Evolutionary conservation across 2,113 vertebrate genomes (phyloP).

Genomic region (Puffinus mauretanicus): DNA sequence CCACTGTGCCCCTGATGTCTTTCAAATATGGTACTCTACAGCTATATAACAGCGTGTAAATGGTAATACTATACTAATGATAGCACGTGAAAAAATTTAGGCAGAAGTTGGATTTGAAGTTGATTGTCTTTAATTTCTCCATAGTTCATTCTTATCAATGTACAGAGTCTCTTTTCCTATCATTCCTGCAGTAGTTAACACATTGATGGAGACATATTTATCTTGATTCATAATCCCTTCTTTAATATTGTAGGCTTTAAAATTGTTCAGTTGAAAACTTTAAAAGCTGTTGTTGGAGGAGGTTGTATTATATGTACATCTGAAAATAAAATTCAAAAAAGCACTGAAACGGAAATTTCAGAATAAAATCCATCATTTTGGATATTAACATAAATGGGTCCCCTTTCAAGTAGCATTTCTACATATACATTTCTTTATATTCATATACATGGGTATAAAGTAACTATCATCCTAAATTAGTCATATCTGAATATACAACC

Average conservation of each 20-base stretch:
- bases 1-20: background rate
- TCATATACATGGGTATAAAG: background rate
- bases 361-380: background rate
- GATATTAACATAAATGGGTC: background rate
- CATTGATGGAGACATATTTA: background rate
- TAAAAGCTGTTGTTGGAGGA: conserved; percentile 7
- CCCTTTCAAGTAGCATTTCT: background rate
- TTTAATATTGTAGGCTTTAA: background rate
- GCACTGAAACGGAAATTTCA: background rate
- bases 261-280: background rate
- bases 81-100: background rate
- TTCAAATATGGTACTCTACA: background rate
- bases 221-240: background rate
- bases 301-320: background rate
- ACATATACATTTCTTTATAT: background rate
- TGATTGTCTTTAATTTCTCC: background rate
- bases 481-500: background rate
- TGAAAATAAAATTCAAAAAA: background rate
- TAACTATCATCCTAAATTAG: background rate
- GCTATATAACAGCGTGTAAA: background rate
- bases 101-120: background rate
- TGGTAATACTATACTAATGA: background rate
- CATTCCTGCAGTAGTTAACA: background rate
- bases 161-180: background rate
- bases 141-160: background rate